Percentiles rank a stretch among this genome's conserved stretches.
These are phyloP conservation scores for Polypedilum pembai DNA, from an alignment of 1,140 invertebrate genomes.

Conservation along the genomic window DNA sequence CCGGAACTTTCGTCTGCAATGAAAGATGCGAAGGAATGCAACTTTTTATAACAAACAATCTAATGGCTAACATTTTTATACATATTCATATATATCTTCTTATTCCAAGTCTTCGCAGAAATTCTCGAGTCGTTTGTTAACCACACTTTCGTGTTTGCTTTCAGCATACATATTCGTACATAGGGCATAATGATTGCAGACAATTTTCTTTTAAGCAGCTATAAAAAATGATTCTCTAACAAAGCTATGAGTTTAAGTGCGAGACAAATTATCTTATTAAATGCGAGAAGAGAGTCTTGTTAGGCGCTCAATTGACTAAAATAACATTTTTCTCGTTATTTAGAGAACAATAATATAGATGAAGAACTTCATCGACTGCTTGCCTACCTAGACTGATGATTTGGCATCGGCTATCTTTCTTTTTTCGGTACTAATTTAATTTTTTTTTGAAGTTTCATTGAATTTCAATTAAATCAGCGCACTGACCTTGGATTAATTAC, in stretches of 20 bases:
- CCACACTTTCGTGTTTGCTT: slow-evolving; percentile 2
- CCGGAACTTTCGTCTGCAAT: slow-evolving; percentile 1
- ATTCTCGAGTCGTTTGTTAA: neutral
- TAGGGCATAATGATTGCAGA: no score
- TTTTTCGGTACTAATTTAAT: neutral
- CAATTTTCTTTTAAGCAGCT: neutral
- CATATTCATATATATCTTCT: no score
- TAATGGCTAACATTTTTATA: no score
- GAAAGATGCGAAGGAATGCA: neutral
- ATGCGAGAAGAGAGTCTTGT: no score
- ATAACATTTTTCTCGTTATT: no score
- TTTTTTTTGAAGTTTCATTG: neutral
- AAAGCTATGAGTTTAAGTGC: neutral
- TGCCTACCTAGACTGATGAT: no score
- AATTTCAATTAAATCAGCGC: neutral
- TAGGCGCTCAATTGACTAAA: neutral
- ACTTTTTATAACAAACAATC: neutral
- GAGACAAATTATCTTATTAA: slow-evolving; percentile 18
- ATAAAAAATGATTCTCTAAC: neutral
- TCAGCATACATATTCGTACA: no score
- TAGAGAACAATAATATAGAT: no score
- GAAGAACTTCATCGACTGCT: no score
- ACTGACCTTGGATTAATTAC: slow-evolving; percentile 5
- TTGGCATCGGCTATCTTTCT: no score
- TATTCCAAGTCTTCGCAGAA: neutral